Evolutionary conservation across 2,797 vertebrate genomes (phyloP).

Genomic region (Luscinia luscinia): DNA sequence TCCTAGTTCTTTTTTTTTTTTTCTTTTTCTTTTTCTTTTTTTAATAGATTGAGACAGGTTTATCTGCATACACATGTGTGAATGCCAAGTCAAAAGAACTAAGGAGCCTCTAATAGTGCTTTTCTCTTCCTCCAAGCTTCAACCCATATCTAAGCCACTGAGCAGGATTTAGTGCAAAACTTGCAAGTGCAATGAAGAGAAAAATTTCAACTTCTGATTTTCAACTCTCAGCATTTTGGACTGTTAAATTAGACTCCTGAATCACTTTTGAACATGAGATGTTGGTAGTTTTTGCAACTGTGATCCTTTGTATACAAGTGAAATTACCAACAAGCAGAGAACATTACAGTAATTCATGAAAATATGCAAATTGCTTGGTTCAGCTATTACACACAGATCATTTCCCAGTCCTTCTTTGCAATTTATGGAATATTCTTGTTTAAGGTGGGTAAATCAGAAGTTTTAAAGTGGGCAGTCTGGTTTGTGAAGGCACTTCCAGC

Average conservation of each 20-base stretch:
- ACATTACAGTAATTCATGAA: slow-evolving; percentile 21
- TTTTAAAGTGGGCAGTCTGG: not conserved
- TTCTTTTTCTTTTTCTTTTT: not conserved
- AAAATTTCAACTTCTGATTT: not conserved
- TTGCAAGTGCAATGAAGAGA: not conserved
- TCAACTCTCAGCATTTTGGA: not conserved
- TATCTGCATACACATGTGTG: fast-evolving
- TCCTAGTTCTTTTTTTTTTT: not conserved
- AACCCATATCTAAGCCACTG: not conserved
- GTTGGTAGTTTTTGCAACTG: not conserved
- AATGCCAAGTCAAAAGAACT: not conserved
- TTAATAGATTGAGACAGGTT: not conserved
- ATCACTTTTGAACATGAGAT: not conserved
- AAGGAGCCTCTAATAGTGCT: not conserved
- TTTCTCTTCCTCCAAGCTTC: not conserved
- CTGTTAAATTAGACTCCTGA: not conserved
- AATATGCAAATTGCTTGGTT: slow-evolving; percentile 25
- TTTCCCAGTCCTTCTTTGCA: not conserved
- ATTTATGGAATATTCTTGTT: not conserved
- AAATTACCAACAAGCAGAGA: slow-evolving; percentile 14
- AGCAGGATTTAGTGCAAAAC: not conserved
- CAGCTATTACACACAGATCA: not conserved
- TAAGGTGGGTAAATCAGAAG: not conserved
- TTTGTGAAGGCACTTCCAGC: not conserved
- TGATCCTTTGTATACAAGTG: not conserved